These are phyloP conservation scores for Cantharis nigra DNA, from an alignment of 2,888 invertebrate genomes.

Conservation along the genomic window DNA sequence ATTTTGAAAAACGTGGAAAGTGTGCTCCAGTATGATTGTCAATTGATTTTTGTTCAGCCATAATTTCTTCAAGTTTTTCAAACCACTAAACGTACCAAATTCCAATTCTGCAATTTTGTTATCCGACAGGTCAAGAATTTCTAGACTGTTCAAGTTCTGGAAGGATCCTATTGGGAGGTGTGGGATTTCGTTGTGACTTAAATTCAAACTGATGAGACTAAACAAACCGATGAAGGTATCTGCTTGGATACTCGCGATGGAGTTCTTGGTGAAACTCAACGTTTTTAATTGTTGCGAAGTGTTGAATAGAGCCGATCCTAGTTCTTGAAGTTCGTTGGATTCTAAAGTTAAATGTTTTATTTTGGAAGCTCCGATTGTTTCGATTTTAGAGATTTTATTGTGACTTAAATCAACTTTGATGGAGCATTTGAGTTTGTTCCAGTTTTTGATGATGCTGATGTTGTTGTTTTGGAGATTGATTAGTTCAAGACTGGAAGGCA, in stretches of 20 bases:
- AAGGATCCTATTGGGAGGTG: neutral
- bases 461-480: neutral
- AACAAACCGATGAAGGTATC: neutral
- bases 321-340: neutral
- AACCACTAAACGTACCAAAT: slow-evolving; percentile 13
- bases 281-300: neutral
- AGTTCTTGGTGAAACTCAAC: neutral
- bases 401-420: neutral
- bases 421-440: neutral
- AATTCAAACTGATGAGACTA: neutral
- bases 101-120: slow-evolving; percentile 1
- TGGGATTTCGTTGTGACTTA: neutral
- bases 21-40: neutral
- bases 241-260: neutral
- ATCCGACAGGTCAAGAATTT: neutral
- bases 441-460: neutral
- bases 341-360: neutral
- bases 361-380: neutral
- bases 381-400: neutral
- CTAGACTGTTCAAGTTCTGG: neutral
- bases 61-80: neutral
- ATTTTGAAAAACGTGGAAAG: neutral
- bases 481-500: neutral
- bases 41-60: neutral
- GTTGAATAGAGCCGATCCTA: neutral